Conservation (phyloP, 2,888 invertebrate genomes). For the Busseola fusca region DNA sequence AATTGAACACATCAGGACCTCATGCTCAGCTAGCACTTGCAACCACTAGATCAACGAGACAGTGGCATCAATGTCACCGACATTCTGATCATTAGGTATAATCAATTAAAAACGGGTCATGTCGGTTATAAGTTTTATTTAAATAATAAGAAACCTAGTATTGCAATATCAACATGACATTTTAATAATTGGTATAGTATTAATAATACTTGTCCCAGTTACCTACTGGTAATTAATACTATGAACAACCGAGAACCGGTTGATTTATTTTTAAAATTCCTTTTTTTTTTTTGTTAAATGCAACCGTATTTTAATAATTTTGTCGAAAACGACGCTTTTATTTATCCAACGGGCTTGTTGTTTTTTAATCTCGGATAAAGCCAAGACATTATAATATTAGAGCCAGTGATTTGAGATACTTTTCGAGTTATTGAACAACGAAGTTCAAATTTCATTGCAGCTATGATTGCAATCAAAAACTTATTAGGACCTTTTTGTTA, state of each 20-base stretch:
- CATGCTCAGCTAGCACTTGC: too few relatives aligned
- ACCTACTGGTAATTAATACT: neutral
- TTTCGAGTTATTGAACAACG: too few relatives aligned
- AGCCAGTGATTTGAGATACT: too few relatives aligned
- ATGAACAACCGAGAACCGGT: constrained; percentile 9
- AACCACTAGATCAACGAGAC: too few relatives aligned
- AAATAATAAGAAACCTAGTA: neutral
- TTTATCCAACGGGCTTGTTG: too few relatives aligned
- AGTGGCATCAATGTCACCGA: too few relatives aligned
- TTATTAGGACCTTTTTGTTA: too few relatives aligned
- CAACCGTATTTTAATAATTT: neutral
- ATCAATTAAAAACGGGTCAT: constrained; percentile 10
- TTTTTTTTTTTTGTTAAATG: neutral
- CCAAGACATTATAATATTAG: neutral
- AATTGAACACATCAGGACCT: too few relatives aligned
- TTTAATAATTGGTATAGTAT: constrained; percentile 13
- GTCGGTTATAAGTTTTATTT: constrained; percentile 5
- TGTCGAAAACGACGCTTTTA: neutral
- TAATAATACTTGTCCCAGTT: neutral
- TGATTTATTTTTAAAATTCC: neutral
- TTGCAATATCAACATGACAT: constrained; percentile 5
- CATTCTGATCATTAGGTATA: neutral
- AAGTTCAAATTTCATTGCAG: too few relatives aligned
- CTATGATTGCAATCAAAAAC: too few relatives aligned
- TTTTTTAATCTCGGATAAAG: neutral